Evolutionary conservation across 2,113 vertebrate genomes (phyloP).

Genomic region (Chitala chitala): DNA sequence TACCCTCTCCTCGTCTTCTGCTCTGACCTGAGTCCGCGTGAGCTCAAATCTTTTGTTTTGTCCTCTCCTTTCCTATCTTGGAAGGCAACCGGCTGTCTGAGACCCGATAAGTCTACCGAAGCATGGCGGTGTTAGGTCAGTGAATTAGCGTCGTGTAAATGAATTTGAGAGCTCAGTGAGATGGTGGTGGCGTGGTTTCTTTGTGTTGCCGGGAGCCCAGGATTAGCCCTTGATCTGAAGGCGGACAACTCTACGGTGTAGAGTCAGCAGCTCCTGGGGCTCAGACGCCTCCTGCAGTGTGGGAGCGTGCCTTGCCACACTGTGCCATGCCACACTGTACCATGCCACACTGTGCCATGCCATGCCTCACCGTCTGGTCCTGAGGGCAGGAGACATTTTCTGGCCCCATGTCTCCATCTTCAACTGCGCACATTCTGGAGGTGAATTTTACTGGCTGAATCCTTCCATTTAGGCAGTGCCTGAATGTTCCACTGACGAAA

Average conservation of each 20-base stretch:
- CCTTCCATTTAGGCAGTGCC: background rate
- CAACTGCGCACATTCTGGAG: too few species aligned
- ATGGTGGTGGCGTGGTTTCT: background rate
- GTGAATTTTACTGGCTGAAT: background rate
- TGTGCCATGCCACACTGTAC: too few species aligned
- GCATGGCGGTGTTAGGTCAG: background rate
- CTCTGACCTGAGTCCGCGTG: background rate
- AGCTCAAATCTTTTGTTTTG: background rate
- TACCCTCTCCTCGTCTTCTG: background rate
- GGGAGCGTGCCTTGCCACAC: too few species aligned
- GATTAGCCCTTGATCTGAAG: background rate
- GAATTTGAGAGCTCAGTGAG: background rate
- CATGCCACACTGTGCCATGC: too few species aligned
- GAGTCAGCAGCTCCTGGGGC: background rate
- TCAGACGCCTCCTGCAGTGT: too few species aligned
- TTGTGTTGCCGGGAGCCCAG: background rate
- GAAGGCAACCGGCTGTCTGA: slow-evolving; percentile 14
- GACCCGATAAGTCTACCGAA: background rate
- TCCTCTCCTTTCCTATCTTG: background rate
- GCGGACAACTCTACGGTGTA: background rate
- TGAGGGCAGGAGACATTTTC: too few species aligned
- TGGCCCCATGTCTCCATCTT: too few species aligned
- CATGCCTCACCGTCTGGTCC: too few species aligned
- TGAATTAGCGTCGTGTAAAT: slow-evolving; percentile 6
- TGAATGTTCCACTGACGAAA: background rate